Base-by-base conservation (phyloP, 2,113 vertebrate genomes). In the Gymnobelideus leadbeateri region DNA sequence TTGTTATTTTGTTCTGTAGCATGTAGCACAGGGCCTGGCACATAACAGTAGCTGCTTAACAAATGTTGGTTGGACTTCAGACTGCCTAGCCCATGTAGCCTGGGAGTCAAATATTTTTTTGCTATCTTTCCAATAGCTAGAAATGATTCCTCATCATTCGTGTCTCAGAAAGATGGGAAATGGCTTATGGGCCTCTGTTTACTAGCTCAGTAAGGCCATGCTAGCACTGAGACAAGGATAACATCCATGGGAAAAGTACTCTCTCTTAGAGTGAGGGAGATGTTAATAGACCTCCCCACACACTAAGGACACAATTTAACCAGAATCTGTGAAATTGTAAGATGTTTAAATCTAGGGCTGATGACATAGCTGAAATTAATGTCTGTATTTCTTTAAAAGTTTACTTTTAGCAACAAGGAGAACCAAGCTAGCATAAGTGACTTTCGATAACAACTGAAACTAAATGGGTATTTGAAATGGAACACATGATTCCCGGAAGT, bases 401-500 rank as follows among this genome's bases (percentile, higher is more conserved):
- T 49, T 92, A 50, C 84, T 84, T 84, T 97, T 95, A 93, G 50
- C 52, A 95, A 54, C 43, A 57, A 89, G 46, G 52, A 96, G 77
- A 96, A 96, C 89, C 12, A 92, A 93, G 91, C 49, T 47, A 89
- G 92, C 94, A 54, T 96, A n/a, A 54, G 14, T 24, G 25, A 8
- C 90, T 93, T 95, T 52, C 52, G 57, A 93, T 97, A 96, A 89
- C 43, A 94, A 46, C 55, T 94, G 57, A 97, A 96, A 91, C 61
- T 68, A 92, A 94, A 90, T 90, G 47, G 43, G 46, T 91, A 52
- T 92, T 96, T 94, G 4, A 0, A 96, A 77, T 91, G 68, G 84
- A 96, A 52, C 49, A 8, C 84, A 28, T 43, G 8, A 93, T 96
- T 93, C 96, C 96, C 97, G 94, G 95, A 97, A 97, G 97, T 97